These are phyloP conservation scores for Solea senegalensis DNA, from an alignment of 2,113 vertebrate genomes.

Conservation along the genomic window DNA sequence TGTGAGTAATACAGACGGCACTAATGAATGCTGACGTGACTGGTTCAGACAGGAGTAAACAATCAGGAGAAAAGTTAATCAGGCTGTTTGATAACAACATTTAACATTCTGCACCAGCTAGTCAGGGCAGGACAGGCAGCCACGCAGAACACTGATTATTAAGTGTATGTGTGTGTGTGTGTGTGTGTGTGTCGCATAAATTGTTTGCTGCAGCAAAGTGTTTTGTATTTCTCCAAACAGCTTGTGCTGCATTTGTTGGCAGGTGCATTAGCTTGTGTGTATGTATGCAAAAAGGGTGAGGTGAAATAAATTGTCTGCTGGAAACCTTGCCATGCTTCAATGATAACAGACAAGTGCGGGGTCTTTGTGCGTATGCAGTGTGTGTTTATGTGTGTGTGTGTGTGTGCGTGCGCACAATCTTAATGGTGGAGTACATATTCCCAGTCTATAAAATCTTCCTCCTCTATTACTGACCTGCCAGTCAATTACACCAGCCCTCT, in stretches of 20 bases:
- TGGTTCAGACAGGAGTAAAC: slow-evolving; percentile 71
- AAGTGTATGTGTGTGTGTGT: slow-evolving; percentile 36
- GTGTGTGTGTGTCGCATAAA: slow-evolving; percentile 27
- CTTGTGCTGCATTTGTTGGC: slow-evolving; percentile 17
- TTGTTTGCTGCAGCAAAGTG: slow-evolving; percentile 38
- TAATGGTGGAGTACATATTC: slow-evolving; percentile 53
- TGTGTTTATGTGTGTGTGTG: slow-evolving; percentile 15
- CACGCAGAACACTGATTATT: slow-evolving; percentile 72
- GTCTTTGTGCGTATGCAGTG: no score
- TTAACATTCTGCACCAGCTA: slow-evolving; percentile 73
- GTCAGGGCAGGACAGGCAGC: slow-evolving; percentile 51
- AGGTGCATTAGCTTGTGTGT: slow-evolving; percentile 46
- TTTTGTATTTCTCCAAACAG: slow-evolving; percentile 32
- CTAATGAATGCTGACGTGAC: slow-evolving; percentile 67
- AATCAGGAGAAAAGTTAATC: slow-evolving; percentile 72
- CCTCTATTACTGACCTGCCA: slow-evolving; percentile 61
- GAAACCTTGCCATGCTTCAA: slow-evolving; percentile 53
- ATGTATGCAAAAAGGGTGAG: slow-evolving; percentile 55
- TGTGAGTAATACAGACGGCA: slow-evolving; percentile 47
- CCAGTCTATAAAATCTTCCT: slow-evolving; percentile 63
- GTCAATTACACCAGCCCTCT: slow-evolving; percentile 67
- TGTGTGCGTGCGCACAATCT: slow-evolving; percentile 36
- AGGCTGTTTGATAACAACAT: slow-evolving; percentile 59
- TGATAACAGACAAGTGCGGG: slow-evolving; percentile 60
- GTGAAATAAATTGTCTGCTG: slow-evolving; percentile 67